Base-by-base conservation (phyloP, 2,797 vertebrate genomes). In the Chelon labrosus region DNA sequence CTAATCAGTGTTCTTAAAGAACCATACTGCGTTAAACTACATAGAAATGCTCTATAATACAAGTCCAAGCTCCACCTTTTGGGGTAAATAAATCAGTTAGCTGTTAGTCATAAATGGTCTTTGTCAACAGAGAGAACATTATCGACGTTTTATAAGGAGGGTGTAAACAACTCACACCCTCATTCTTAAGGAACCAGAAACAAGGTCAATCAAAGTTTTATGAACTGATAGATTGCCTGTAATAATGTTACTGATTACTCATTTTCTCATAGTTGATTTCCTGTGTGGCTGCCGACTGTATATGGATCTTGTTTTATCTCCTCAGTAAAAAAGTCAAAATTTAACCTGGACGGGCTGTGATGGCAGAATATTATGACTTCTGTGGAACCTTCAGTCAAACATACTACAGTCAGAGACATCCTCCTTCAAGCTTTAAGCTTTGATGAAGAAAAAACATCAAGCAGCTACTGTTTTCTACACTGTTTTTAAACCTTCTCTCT, bases 91-190 rank as follows among this genome's bases (percentile, higher is more conserved):
- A 0, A 1, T 2, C 10, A 51, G 1, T 50, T 58, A 54, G 25
- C 25, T 27, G 25, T 42, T 58, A 11, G 11, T 59, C 20, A 53
- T 64, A 58, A 67, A 58, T 44, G 6, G 1, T 44, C 12, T 58
- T 49, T 58, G 20, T 58, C 17, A 49, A 11, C 12, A 14, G 20
- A 57, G 19, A 54, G 4, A 38, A n/a, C 16, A 47, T 41, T 41
- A 67, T 67, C 39, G 16, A 19, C 3, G 11, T 56, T 66, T 31
- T 37, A 6, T 52, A 50, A 50, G n/a, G 35, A 4, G 9, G 27
- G 5, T 70, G 17, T 62, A 52, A 66, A 59, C 19, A 55, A 16
- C 44, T 17, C 44, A 47, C 46, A 66, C 42, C 66, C 27, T 46
- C 5, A 17, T 5, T 55, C 11, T 57, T 4, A 47, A 19, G 3